These are phyloP conservation scores for Orthonevra nobilis DNA, from an alignment of 2,888 invertebrate species.

Conservation along the genomic window DNA sequence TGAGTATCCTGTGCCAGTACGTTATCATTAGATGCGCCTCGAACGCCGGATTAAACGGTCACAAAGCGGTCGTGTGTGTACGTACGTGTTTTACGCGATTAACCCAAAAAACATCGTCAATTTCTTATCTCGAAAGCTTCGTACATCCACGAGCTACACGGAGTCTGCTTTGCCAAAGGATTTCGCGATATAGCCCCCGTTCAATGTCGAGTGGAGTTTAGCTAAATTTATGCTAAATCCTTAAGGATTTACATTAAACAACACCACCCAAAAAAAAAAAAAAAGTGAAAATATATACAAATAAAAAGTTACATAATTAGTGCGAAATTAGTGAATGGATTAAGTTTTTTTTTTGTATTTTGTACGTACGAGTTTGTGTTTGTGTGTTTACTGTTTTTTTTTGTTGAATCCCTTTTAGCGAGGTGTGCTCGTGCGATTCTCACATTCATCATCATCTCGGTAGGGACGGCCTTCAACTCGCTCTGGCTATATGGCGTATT, in stretches of 20 bases:
- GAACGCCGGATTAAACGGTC: constrained; percentile 65
- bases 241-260: constrained; percentile 40
- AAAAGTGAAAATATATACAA: constrained; percentile 14
- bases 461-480: constrained; percentile 27
- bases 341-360: constrained; percentile 5
- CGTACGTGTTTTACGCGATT: constrained; percentile 5
- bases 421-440: constrained; percentile 17
- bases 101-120: constrained; percentile 22
- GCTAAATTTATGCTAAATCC: constrained; percentile 38
- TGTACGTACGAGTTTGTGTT: too few species aligned
- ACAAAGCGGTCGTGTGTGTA: constrained; percentile 47
- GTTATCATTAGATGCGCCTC: constrained; percentile 66
- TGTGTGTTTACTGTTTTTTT: background rate
- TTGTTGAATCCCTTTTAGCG: constrained; percentile 6
- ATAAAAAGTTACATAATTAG: constrained; percentile 52
- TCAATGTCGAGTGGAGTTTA: constrained; percentile 14
- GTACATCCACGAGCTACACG: constrained; percentile 21
- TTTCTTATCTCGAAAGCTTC: constrained; percentile 22
- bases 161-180: too few species aligned
- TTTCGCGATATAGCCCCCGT: constrained; percentile 33
- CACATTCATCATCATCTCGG: constrained; percentile 38
- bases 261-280: background rate
- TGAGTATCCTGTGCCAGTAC: constrained; percentile 40
- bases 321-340: constrained; percentile 42
- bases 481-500: constrained; percentile 7